A percentile compares a stretch with the other conserved stretches of the same genome.
Conservation (phyloP, 1,140 invertebrate species). For the Acyrthosiphon pisum region DNA sequence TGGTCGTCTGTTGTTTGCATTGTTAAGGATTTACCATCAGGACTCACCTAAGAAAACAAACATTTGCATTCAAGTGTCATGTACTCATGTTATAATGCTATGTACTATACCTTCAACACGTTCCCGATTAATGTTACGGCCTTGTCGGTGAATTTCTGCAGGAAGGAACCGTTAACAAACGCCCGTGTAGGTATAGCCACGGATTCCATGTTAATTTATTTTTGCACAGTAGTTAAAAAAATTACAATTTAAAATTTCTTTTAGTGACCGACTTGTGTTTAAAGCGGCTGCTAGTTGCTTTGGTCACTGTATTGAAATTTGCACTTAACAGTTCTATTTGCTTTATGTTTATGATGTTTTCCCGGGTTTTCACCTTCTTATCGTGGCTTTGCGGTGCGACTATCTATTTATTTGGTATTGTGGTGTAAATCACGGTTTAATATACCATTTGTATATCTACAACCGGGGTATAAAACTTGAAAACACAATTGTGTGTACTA, state of each 20-base stretch:
- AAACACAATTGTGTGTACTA: no score
- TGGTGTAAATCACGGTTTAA: no score
- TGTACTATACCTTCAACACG: constrained; percentile 19
- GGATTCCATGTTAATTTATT: neutral
- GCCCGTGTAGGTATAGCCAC: neutral
- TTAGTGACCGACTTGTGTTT: neutral
- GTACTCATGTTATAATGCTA: no score
- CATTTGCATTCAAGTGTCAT: neutral
- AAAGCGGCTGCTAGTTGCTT: no score
- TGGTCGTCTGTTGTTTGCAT: constrained; percentile 46
- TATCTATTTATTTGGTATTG: no score
- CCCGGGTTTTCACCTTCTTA: neutral
- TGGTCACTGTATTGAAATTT: no score
- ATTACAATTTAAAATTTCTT: neutral
- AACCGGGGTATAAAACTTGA: no score
- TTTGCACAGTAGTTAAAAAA: neutral
- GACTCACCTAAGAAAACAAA: neutral
- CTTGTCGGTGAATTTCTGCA: constrained; percentile 24
- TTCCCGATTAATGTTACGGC: constrained; percentile 23
- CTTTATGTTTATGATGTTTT: neutral
- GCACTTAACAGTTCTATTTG: neutral
- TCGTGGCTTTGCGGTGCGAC: neutral
- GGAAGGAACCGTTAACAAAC: constrained; percentile 34
- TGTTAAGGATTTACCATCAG: neutral
- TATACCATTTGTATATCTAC: no score